These are phyloP conservation scores for Drosophila pseudoananassae DNA, from an alignment of 1,140 invertebrate species.

Conservation along the genomic window DNA sequence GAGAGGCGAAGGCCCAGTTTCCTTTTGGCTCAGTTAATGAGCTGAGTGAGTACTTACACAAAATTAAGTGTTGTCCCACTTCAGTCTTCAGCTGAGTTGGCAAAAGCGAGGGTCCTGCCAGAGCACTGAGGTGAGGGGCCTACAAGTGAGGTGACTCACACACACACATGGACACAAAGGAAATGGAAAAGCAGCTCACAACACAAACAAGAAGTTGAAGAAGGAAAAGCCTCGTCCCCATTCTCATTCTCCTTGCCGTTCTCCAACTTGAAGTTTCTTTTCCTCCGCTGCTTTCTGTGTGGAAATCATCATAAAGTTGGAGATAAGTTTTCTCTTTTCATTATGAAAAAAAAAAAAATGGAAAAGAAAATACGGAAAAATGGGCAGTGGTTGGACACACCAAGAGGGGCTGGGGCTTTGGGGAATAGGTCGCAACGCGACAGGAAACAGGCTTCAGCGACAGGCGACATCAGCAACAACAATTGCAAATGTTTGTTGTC, in stretches of 20 bases:
- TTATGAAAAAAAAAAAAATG: slow-evolving; percentile 55
- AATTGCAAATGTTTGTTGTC: slow-evolving; percentile 42
- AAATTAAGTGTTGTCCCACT: slow-evolving; percentile 83
- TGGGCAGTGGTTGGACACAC: slow-evolving; percentile 48
- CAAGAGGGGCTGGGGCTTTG: slow-evolving; percentile 3
- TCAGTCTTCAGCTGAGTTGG: slow-evolving; percentile 72
- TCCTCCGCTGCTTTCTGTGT: slow-evolving; percentile 40
- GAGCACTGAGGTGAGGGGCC: not conserved
- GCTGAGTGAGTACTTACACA: slow-evolving; percentile 83
- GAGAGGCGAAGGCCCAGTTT: slow-evolving; percentile 38
- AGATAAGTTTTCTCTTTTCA: slow-evolving; percentile 82
- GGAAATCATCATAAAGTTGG: slow-evolving; percentile 81
- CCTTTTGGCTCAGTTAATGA: slow-evolving; percentile 74
- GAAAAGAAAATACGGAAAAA: slow-evolving; percentile 42
- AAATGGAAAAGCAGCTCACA: slow-evolving; percentile 72
- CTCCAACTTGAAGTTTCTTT: slow-evolving; percentile 34
- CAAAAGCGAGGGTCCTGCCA: slow-evolving; percentile 36
- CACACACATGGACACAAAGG: slow-evolving; percentile 62
- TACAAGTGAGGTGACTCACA: slow-evolving; percentile 16
- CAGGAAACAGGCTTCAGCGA: slow-evolving; percentile 69
- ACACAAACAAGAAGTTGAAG: slow-evolving; percentile 75
- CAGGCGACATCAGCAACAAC: slow-evolving; percentile 60
- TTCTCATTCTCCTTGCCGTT: slow-evolving; percentile 36
- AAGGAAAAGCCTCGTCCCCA: slow-evolving; percentile 63
- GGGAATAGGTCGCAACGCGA: slow-evolving; percentile 54